Percentiles rank a stretch among this genome's conserved stretches.
Conservation (phyloP, 1,140 invertebrate species). For the Drosophila takahashii region DNA sequence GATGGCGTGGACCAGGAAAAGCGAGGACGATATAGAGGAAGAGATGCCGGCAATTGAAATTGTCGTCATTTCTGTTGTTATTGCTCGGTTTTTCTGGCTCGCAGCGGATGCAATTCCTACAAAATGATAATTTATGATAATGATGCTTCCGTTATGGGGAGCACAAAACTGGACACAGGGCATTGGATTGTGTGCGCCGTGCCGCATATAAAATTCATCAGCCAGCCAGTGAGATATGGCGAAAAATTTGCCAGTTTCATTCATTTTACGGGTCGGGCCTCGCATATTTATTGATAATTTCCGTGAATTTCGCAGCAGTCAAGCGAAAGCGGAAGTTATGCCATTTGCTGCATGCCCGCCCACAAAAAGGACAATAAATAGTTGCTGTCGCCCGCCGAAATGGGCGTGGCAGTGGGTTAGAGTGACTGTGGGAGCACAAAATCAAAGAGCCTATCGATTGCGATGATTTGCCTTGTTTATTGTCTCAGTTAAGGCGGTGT, state of each 20-base stretch:
- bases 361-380: slow-evolving; percentile 67
- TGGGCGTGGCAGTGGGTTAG: neutral
- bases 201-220: slow-evolving; percentile 58
- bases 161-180: slow-evolving; percentile 55
- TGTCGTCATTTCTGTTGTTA: slow-evolving; percentile 66
- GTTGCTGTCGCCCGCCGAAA: slow-evolving; percentile 22
- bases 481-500: slow-evolving; percentile 56
- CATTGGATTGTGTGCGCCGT: slow-evolving; percentile 40
- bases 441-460: slow-evolving; percentile 81
- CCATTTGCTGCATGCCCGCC: slow-evolving; percentile 78
- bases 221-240: slow-evolving; percentile 31
- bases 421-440: slow-evolving; percentile 19
- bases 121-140: slow-evolving; percentile 85
- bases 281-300: slow-evolving; percentile 85
- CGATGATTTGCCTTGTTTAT: slow-evolving; percentile 72
- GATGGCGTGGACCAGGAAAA: slow-evolving; percentile 14
- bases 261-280: slow-evolving; percentile 61
- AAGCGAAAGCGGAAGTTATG: slow-evolving; percentile 81
- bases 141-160: slow-evolving; percentile 80
- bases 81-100: slow-evolving; percentile 54
- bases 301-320: slow-evolving; percentile 72
- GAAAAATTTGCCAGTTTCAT: slow-evolving; percentile 65
- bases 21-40: slow-evolving; percentile 20
- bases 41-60: slow-evolving; percentile 69
- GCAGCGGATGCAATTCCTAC: slow-evolving; percentile 83